phyloP scores from a whole-genome alignment of 2,797 vertebrate species.

The Ctenosaura bakeri region DNA sequence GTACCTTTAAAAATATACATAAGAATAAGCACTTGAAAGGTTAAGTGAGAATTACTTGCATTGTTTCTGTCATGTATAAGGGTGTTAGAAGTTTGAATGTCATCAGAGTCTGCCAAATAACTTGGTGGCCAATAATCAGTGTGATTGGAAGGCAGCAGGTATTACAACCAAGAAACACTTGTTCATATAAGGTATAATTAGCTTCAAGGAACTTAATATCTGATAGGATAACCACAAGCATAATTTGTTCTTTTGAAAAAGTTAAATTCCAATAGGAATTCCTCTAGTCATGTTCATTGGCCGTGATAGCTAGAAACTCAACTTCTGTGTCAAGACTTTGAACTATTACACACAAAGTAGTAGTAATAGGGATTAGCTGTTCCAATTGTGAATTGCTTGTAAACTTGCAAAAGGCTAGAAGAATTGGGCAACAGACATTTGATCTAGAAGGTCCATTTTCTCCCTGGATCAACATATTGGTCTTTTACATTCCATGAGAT shows the following conservation, averaged over 20 bases:
- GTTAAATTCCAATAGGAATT: background rate
- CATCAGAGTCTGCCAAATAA: slow-evolving; percentile 5
- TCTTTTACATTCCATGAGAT: background rate
- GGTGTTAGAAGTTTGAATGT: background rate
- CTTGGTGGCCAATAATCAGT: background rate
- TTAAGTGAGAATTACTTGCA: rapidly evolving
- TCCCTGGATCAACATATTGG: too few relatives aligned
- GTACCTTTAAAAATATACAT: background rate
- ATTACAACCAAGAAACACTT: background rate
- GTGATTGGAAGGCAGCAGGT: background rate
- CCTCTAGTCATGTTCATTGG: background rate
- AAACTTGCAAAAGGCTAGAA: background rate
- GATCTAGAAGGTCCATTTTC: background rate
- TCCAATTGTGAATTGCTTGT: background rate
- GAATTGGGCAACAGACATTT: background rate
- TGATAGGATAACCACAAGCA: background rate
- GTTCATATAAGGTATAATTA: background rate
- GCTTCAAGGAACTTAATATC: background rate
- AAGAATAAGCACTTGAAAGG: background rate
- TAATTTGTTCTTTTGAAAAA: background rate
- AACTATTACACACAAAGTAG: background rate
- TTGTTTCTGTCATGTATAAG: background rate
- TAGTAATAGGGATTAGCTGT: background rate
- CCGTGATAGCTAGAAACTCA: background rate
- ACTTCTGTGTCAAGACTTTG: background rate